phyloP scores from a whole-genome alignment of 2,797 vertebrate species.

The Siniperca undulata region DNA sequence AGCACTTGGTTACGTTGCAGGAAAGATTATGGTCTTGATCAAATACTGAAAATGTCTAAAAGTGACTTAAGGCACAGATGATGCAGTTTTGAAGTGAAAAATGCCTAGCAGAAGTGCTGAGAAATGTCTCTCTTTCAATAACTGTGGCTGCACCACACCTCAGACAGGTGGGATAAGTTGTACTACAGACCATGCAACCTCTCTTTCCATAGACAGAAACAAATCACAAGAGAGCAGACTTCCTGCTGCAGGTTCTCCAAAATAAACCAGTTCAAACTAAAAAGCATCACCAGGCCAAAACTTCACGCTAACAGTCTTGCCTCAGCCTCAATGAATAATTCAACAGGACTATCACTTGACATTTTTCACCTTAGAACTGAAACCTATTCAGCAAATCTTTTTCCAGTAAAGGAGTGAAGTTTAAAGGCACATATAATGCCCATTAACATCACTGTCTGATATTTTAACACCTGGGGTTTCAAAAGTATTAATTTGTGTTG shows the following conservation, averaged over 20 bases:
- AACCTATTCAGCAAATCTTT: slow-evolving; percentile 12
- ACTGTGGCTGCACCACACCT: slow-evolving; percentile 26
- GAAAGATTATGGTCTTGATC: background rate
- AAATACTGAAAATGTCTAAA: background rate
- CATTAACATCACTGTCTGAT: slow-evolving; percentile 35
- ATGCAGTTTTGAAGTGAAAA: background rate
- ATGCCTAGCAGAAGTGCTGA: background rate
- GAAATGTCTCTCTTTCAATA: slow-evolving; percentile 13
- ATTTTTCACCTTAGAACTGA: slow-evolving; percentile 45
- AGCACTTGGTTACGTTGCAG: background rate
- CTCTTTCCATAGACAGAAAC: slow-evolving; percentile 32
- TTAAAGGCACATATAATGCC: slow-evolving; percentile 29
- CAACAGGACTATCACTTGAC: slow-evolving; percentile 53
- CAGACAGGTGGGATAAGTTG: slow-evolving; percentile 47
- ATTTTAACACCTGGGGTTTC: slow-evolving; percentile 60
- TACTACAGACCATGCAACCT: slow-evolving; percentile 12
- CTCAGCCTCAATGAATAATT: slow-evolving; percentile 52
- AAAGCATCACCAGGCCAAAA: slow-evolving; percentile 12
- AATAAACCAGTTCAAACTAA: slow-evolving; percentile 26
- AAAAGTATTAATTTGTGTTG: slow-evolving; percentile 46
- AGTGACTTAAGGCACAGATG: too few relatives aligned
- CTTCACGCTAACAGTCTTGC: background rate
- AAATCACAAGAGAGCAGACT: slow-evolving; percentile 37
- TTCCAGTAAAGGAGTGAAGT: background rate
- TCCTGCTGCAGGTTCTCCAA: slow-evolving; percentile 23